Conservation (phyloP, 2,888 invertebrate genomes). For the Melipona beecheii region DNA sequence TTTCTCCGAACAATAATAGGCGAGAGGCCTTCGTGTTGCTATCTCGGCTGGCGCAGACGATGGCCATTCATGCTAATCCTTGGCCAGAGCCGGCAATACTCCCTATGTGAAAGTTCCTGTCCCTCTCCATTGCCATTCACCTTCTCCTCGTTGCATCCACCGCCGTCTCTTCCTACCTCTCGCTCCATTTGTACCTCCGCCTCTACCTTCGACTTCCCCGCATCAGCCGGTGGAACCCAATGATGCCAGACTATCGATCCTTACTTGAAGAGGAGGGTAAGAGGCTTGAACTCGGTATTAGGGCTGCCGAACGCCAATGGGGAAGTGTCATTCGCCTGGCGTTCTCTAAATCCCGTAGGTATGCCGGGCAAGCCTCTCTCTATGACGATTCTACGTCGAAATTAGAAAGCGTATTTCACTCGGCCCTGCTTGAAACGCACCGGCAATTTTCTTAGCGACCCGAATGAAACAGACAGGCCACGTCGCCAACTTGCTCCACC, state of each 20-base stretch:
- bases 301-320: slow-evolving; percentile 67
- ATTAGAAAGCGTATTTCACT: slow-evolving; percentile 54
- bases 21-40: slow-evolving; percentile 71
- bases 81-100: slow-evolving; percentile 66
- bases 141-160: slow-evolving; percentile 61
- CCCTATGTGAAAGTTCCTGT: slow-evolving; percentile 68
- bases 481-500: background rate
- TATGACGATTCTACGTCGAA: slow-evolving; percentile 59
- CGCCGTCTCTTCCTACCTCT: slow-evolving; percentile 53
- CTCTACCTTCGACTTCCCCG: slow-evolving; percentile 68
- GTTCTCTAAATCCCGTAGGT: slow-evolving; percentile 66
- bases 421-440: background rate
- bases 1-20: slow-evolving; percentile 79
- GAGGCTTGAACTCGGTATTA: slow-evolving; percentile 77
- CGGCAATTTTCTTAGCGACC: slow-evolving; percentile 7
- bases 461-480: background rate
- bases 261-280: slow-evolving; percentile 72
- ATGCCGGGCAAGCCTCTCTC: slow-evolving; percentile 48
- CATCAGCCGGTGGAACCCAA: slow-evolving; percentile 73
- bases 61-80: slow-evolving; percentile 81
- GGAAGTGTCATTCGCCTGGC: slow-evolving; percentile 76
- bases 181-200: slow-evolving; percentile 56
- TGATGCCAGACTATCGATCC: slow-evolving; percentile 82
- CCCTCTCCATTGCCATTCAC: slow-evolving; percentile 61
- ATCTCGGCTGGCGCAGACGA: slow-evolving; percentile 78